Evolutionary conservation across 2,113 vertebrate genomes (phyloP).

Genomic region (Lucifuga dentata): DNA sequence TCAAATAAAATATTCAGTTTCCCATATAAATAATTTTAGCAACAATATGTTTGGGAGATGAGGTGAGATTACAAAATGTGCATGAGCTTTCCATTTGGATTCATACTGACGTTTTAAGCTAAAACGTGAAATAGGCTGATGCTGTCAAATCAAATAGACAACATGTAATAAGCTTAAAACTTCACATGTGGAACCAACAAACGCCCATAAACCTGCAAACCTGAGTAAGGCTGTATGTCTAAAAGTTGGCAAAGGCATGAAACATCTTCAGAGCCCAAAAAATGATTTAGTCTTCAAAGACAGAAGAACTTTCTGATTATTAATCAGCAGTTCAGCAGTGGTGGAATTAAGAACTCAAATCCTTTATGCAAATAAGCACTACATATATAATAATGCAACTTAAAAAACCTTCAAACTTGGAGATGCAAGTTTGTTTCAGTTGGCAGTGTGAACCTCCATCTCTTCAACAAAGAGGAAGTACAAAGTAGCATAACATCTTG

Average conservation of each 20-base stretch:
- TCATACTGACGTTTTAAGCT: no score
- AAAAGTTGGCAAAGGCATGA: background rate
- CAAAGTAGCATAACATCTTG: no score
- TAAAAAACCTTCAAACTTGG: no score
- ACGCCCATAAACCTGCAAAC: no score
- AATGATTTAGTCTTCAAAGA: constrained; percentile 16
- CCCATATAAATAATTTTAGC: constrained; percentile 5
- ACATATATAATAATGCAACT: no score
- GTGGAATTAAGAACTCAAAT: no score
- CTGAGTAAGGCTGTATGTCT: no score
- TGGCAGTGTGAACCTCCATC: no score
- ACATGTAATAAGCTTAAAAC: background rate
- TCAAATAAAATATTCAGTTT: constrained; percentile 12
- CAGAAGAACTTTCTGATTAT: constrained; percentile 18
- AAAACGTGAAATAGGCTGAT: background rate
- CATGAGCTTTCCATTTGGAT: constrained; percentile 12
- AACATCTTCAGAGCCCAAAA: background rate
- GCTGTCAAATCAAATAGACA: constrained; percentile 1
- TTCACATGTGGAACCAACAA: no score
- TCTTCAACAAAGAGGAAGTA: no score
- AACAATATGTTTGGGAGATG: constrained; percentile 1
- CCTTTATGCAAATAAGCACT: no score
- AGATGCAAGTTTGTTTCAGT: no score
- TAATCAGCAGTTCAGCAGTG: constrained; percentile 13
- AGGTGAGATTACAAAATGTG: constrained; percentile 18